A percentile compares a stretch with the other conserved stretches of the same genome.
These are phyloP conservation scores for Tipula unca DNA, from an alignment of 2,888 invertebrate species.

Conservation along the genomic window DNA sequence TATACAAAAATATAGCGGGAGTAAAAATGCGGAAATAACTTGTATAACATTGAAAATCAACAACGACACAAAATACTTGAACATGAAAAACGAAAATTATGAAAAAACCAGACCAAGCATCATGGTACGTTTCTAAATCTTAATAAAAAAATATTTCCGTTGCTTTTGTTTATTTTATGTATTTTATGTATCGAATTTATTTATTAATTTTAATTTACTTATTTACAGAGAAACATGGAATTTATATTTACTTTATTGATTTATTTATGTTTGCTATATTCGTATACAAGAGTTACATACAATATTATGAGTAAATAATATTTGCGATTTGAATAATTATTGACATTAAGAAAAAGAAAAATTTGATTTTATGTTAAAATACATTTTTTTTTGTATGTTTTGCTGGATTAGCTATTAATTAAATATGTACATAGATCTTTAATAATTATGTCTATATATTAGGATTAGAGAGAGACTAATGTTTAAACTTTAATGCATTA, in stretches of 20 bases:
- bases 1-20: not conserved
- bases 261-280: not conserved
- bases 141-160: not conserved
- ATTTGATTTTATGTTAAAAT: not conserved
- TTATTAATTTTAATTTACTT: not conserved
- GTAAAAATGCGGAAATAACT: not conserved
- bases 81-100: not conserved
- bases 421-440: no score
- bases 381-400: not conserved
- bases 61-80: not conserved
- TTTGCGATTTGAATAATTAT: not conserved
- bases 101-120: not conserved
- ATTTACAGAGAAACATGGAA: not conserved
- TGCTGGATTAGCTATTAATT: no score
- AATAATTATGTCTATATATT: no score
- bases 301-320: not conserved
- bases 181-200: not conserved
- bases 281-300: not conserved
- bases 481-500: no score
- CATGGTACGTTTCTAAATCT: not conserved
- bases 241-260: not conserved
- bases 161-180: not conserved
- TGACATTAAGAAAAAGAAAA: not conserved
- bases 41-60: not conserved
- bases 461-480: no score